phyloP scores from a whole-genome alignment of 2,888 invertebrate genomes.

The Heterodera filipjevi region DNA sequence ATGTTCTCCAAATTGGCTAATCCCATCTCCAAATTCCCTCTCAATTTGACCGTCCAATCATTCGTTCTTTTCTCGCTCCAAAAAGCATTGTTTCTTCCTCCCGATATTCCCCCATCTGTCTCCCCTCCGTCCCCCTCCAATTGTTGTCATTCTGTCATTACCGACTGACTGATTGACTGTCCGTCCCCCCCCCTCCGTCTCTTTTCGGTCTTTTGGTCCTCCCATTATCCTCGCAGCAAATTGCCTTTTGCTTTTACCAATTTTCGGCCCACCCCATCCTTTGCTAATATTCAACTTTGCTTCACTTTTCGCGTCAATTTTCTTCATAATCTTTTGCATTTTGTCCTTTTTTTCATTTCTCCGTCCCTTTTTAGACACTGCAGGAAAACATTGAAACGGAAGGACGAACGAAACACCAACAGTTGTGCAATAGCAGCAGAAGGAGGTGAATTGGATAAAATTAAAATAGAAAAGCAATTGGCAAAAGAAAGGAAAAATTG shows the following conservation, averaged over 20 bases:
- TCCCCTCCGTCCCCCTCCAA: neutral
- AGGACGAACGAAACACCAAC: constrained; percentile 30
- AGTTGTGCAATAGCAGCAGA: neutral
- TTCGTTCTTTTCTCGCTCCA: neutral
- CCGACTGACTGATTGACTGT: neutral
- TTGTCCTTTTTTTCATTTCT: neutral
- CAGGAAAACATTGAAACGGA: constrained; percentile 49
- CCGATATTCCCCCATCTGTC: no score
- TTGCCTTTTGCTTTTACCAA: constrained; percentile 3
- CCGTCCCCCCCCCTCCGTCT: constrained; percentile 3
- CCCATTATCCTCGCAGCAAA: neutral
- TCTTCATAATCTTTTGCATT: no score
- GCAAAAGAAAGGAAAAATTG: neutral
- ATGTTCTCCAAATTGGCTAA: neutral
- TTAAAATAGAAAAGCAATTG: neutral
- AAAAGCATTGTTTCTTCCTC: neutral
- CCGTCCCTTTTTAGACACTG: constrained; percentile 37
- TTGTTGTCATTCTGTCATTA: neutral
- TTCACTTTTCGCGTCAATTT: neutral
- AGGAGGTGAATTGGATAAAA: neutral
- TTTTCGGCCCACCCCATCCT: no score
- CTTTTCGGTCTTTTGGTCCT: neutral
- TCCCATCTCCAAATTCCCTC: no score
- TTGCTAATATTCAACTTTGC: neutral
- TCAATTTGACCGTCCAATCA: neutral